Conservation (phyloP, 2,113 vertebrate species). For the Dendropsophus ebraccatus region DNA sequence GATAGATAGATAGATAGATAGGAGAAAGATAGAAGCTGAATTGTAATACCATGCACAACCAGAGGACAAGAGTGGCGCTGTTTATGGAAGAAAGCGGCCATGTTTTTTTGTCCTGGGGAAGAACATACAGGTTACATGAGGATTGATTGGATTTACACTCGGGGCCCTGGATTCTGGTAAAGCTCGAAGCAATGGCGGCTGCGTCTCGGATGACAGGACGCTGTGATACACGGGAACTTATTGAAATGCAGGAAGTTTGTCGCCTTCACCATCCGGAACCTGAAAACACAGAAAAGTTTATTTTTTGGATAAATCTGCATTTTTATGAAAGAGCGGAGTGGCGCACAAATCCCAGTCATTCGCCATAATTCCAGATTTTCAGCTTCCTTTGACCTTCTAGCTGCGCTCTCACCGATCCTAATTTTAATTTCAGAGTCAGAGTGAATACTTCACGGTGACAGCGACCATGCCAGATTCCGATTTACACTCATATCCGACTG, state of each 20-base stretch:
- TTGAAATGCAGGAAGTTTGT: background rate
- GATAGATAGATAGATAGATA: too few relatives aligned
- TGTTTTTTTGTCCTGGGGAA: too few relatives aligned
- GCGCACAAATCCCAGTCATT: background rate
- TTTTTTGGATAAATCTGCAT: constrained; percentile 1
- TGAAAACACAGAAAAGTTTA: background rate
- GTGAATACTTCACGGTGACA: constrained; percentile 17
- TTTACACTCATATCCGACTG: constrained; percentile 26
- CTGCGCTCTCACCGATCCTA: background rate
- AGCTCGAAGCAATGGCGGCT: background rate
- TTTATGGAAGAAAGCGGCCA: too few relatives aligned
- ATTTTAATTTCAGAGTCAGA: constrained; percentile 25
- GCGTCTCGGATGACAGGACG: background rate
- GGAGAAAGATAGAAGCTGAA: too few relatives aligned
- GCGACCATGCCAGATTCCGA: background rate
- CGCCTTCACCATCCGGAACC: background rate
- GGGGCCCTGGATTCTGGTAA: too few relatives aligned
- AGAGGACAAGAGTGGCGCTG: too few relatives aligned
- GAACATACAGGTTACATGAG: background rate
- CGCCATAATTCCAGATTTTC: constrained; percentile 19
- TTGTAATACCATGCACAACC: too few relatives aligned
- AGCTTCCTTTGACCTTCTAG: constrained; percentile 1
- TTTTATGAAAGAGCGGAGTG: constrained; percentile 5
- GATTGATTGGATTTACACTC: background rate
- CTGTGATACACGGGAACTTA: background rate